Conservation (phyloP, 2,888 invertebrate genomes). For the Dioctria rufipes region DNA sequence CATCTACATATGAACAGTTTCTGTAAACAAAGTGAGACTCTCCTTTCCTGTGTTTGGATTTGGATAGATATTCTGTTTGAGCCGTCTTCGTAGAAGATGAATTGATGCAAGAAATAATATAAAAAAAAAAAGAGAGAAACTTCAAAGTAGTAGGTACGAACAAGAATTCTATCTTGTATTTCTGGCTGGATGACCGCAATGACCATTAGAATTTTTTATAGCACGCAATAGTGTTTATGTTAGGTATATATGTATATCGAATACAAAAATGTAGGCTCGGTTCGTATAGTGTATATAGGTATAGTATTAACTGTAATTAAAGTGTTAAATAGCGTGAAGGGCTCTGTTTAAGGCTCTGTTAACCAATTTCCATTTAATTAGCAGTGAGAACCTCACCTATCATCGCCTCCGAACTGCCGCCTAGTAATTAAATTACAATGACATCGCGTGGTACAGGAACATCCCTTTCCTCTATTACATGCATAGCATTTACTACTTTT, state of each 20-base stretch:
- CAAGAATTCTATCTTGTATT: conserved; percentile 21
- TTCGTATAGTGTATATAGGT: neutral
- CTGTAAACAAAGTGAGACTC: conserved; percentile 2
- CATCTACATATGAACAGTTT: conserved; percentile 25
- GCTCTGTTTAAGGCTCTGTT: conserved; percentile 29
- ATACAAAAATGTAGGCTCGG: too few relatives aligned
- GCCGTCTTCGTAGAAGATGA: neutral
- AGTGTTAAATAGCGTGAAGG: conserved; percentile 33
- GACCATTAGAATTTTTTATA: conserved; percentile 27
- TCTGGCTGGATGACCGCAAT: neutral
- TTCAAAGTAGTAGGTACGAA: neutral
- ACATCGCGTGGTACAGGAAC: conserved; percentile 35
- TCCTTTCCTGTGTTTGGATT: conserved; percentile 6
- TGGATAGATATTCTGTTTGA: conserved; percentile 2
- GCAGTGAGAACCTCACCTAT: conserved; percentile 17
- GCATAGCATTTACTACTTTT: neutral
- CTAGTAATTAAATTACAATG: conserved; percentile 41
- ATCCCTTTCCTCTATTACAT: conserved; percentile 7
- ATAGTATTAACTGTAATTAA: neutral
- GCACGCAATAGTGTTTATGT: conserved; percentile 19
- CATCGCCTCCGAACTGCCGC: conserved; percentile 21
- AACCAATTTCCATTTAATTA: conserved; percentile 42
- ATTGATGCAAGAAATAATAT: neutral
- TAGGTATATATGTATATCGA: neutral
- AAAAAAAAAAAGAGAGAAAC: conserved; percentile 21